phyloP scores from a whole-genome alignment of 2,113 vertebrate species.

The Mola mola region DNA sequence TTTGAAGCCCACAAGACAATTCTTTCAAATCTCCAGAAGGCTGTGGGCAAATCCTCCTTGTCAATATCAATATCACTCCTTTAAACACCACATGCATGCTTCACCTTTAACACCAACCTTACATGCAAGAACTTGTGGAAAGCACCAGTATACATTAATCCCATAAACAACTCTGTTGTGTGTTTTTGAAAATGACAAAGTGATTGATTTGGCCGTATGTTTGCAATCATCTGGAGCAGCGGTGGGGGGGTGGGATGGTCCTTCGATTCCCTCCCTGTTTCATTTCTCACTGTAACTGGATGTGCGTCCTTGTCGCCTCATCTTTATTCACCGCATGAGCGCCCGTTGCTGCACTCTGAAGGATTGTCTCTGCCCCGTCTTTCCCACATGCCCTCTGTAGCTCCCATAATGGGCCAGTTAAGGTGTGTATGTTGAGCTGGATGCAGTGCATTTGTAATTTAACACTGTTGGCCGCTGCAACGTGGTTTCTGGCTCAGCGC shows the following conservation, averaged over 20 bases:
- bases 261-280: constrained; percentile 12
- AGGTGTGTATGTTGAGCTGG: not conserved
- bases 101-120: not conserved
- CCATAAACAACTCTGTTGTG: not conserved
- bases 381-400: constrained; percentile 38
- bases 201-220: constrained; percentile 50
- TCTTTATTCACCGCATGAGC: constrained; percentile 62
- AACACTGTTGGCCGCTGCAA: not conserved
- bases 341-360: constrained; percentile 50
- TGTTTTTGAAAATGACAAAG: constrained; percentile 39
- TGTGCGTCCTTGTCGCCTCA: constrained; percentile 65
- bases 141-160: constrained; percentile 1
- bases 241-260: too few species aligned
- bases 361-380: constrained; percentile 59
- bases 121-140: constrained; percentile 4
- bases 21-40: constrained; percentile 31
- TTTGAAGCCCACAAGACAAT: constrained; percentile 4
- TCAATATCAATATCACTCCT: constrained; percentile 55
- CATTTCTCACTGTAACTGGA: constrained; percentile 48
- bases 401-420: constrained; percentile 36
- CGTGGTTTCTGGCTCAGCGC: too few species aligned
- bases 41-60: constrained; percentile 39
- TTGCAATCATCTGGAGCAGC: constrained; percentile 35
- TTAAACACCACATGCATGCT: not conserved
- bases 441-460: constrained; percentile 13